Evolutionary conservation across 2,113 vertebrate genomes (phyloP), one percentile per base, ranked within the genome.

Genomic region (Piliocolobus tephrosceles): DNA sequence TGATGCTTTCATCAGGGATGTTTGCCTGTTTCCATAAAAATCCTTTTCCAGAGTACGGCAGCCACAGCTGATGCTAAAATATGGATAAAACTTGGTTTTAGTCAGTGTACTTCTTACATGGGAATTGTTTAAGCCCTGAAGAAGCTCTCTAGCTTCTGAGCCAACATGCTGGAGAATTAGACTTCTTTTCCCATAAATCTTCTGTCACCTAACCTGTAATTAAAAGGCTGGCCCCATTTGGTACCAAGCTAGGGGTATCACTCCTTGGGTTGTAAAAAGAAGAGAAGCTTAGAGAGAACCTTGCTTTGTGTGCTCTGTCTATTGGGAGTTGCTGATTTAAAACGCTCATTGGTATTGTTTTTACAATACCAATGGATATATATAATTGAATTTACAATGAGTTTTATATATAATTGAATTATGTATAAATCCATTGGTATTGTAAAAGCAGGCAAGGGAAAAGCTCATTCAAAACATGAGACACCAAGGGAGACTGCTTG

Each of bases 21-120:
- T 95, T 72, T 66, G 72, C 94, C 47, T 80, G 0, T n/a, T 88
- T 47, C 94, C 96, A 58, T 83, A 87, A 97, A 98, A 98, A 81
- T 86, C 90, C 17, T 52, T 91, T 98, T 98, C 97, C 85, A 72
- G 91, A 94, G 57, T 6, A 0, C 87, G 57, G 35, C 83, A 94
- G 50, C 70, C 95, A 91, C 3, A 12, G 30, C 47, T 8, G 40
- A 76, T 79, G 95, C 58, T 50, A 64, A 91, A 91, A 81, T 66
- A 20, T 43, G 93, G 45, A n/a, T 89, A 45, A 94, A 97, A 45
- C 95, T 95, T 23, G 12, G 16, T 89, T 92, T 96, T 57, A 6
- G 57, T 96, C 78, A 23, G 12, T 89, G 32, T 89, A 79, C 58
- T 94, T 52, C 64, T 72, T 70, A 30, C 25, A 2, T 55, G 61